Evolutionary conservation across 2,888 invertebrate genomes (phyloP).

Genomic region (Petrolisthes cinctipes): DNA sequence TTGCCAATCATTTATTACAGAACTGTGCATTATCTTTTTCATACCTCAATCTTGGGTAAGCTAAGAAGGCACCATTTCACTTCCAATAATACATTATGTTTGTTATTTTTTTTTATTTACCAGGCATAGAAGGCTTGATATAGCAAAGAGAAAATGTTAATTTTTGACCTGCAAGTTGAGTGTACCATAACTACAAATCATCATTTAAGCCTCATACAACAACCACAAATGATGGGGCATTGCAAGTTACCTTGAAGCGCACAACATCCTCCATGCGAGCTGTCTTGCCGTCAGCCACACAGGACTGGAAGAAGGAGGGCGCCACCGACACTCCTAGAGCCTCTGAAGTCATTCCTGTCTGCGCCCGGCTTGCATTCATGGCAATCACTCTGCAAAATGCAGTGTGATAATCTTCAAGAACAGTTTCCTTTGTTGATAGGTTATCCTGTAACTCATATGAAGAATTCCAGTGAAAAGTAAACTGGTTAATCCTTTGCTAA

Average conservation of each 20-base stretch:
- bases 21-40: too few relatives aligned
- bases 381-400: constrained; percentile 78
- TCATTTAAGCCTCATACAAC: not conserved
- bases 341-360: constrained; percentile 94
- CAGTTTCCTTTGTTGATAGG: not conserved
- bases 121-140: too few relatives aligned
- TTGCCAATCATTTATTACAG: too few relatives aligned
- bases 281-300: constrained; percentile 93
- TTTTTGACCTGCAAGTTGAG: not conserved
- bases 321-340: constrained; percentile 95
- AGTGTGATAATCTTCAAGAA: not conserved
- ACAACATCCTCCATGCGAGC: constrained; percentile 96
- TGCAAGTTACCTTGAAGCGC: constrained; percentile 83
- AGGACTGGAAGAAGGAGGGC: constrained; percentile 95
- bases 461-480: too few relatives aligned
- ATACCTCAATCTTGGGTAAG: too few relatives aligned
- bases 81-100: too few relatives aligned
- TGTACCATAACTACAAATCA: not conserved
- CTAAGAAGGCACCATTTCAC: too few relatives aligned
- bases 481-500: too few relatives aligned
- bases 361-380: constrained; percentile 88
- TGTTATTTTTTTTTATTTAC: too few relatives aligned
- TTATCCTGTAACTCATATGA: too few relatives aligned
- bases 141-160: too few relatives aligned
- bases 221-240: not conserved